These are phyloP conservation scores for Lacerta viridis DNA, from an alignment of 2,797 vertebrate genomes.

Conservation along the genomic window DNA sequence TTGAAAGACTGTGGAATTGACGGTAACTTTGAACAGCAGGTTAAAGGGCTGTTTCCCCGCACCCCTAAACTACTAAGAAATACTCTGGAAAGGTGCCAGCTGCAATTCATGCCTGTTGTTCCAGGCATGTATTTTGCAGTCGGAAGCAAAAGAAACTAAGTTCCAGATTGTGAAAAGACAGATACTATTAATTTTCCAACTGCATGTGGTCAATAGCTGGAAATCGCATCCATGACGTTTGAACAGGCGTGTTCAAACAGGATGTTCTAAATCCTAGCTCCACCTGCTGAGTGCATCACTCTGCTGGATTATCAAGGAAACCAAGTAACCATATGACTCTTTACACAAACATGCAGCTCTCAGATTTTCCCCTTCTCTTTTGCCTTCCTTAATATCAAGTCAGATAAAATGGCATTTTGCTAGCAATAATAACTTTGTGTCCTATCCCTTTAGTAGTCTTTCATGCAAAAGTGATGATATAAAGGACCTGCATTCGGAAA, in stretches of 20 bases:
- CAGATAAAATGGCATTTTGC: not conserved
- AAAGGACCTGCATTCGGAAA: too few relatives aligned
- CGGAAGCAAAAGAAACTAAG: not conserved
- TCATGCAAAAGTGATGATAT: not conserved
- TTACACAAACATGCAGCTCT: not conserved
- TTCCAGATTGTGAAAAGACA: conserved; percentile 3
- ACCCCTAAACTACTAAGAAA: not conserved
- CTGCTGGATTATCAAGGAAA: conserved; percentile 22
- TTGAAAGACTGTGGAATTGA: not conserved
- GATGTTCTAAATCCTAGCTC: conserved; percentile 11
- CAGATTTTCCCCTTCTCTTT: not conserved
- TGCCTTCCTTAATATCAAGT: not conserved
- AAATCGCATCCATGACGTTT: conserved; percentile 6
- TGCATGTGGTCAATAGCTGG: not conserved
- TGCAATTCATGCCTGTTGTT: not conserved
- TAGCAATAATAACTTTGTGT: too few relatives aligned
- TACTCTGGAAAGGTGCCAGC: not conserved
- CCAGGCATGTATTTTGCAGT: not conserved
- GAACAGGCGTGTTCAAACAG: conserved; percentile 7
- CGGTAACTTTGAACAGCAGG: not conserved
- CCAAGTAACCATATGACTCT: conserved; percentile 10
- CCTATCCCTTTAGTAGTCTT: not conserved
- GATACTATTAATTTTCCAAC: not conserved
- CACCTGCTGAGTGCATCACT: conserved; percentile 13
- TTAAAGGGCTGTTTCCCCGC: not conserved